These are phyloP conservation scores for Thera britannica DNA, from an alignment of 2,888 invertebrate species.

Conservation along the genomic window DNA sequence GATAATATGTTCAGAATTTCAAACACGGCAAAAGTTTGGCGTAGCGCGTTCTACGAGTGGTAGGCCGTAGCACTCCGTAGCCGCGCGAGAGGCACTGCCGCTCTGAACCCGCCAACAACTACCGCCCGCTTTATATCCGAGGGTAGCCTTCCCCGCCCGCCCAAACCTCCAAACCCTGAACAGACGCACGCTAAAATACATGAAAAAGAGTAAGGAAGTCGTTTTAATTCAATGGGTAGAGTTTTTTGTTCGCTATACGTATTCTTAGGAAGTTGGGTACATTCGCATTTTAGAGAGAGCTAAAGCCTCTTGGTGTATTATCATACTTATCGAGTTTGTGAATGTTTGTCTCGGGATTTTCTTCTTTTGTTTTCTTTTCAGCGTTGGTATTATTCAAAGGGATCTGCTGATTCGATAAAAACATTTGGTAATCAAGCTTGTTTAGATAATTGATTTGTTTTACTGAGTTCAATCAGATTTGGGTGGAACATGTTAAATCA, in stretches of 20 bases:
- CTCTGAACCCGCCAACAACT: conserved; percentile 60
- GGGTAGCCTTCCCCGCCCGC: conserved; percentile 40
- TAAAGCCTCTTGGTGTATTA: conserved; percentile 30
- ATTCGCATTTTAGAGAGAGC: conserved; percentile 31
- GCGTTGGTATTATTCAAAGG: conserved; percentile 5
- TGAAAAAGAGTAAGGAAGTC: conserved; percentile 41
- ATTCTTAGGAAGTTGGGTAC: conserved; percentile 31
- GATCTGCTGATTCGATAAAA: conserved; percentile 1
- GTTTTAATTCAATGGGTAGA: conserved; percentile 47
- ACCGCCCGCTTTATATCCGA: conserved; percentile 69
- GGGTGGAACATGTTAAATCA: no score
- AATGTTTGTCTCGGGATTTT: conserved; percentile 25
- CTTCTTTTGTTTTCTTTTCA: conserved; percentile 22
- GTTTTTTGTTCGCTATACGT: conserved; percentile 32
- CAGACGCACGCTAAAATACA: conserved; percentile 40
- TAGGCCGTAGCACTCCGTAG: conserved; percentile 54
- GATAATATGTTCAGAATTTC: conserved; percentile 17
- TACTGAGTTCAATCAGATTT: background rate
- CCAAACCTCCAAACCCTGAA: conserved; percentile 27
- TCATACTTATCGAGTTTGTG: conserved; percentile 33
- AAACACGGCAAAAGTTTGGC: conserved; percentile 59
- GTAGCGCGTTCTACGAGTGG: conserved; percentile 54
- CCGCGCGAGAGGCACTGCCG: conserved; percentile 59
- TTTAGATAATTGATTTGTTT: conserved; percentile 15
- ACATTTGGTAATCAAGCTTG: conserved; percentile 14